These are phyloP conservation scores for Ophiothrix spiculata DNA, from an alignment of 35 echinoderm and acorn worm species.

Conservation along the genomic window DNA sequence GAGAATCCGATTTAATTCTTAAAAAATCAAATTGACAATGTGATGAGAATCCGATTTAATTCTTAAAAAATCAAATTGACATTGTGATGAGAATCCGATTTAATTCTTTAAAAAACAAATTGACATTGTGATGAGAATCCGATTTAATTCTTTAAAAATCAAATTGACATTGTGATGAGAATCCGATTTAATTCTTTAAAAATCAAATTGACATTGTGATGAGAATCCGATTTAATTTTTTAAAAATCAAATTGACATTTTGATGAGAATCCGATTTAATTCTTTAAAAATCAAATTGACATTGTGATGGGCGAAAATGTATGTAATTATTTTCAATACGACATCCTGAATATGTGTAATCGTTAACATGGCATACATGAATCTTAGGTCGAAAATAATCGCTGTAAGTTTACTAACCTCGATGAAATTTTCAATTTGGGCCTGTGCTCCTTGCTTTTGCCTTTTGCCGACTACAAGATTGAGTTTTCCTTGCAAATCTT, in stretches of 20 bases:
- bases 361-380: background rate
- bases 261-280: background rate
- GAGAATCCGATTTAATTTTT: no score
- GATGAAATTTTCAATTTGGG: background rate
- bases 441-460: background rate
- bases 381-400: background rate
- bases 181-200: no score
- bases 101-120: no score
- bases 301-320: background rate
- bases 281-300: background rate
- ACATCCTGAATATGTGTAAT: background rate
- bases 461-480: background rate
- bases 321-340: background rate
- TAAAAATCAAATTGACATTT: background rate
- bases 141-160: no score
- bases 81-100: no score
- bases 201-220: no score
- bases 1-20: no score
- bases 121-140: no score
- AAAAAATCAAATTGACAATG: no score
- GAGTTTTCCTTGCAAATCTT: background rate
- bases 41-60: no score
- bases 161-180: no score
- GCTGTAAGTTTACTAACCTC: background rate
- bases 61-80: no score